These are phyloP conservation scores for Scolopax rusticola DNA, from an alignment of 2,797 vertebrate genomes.

Conservation along the genomic window DNA sequence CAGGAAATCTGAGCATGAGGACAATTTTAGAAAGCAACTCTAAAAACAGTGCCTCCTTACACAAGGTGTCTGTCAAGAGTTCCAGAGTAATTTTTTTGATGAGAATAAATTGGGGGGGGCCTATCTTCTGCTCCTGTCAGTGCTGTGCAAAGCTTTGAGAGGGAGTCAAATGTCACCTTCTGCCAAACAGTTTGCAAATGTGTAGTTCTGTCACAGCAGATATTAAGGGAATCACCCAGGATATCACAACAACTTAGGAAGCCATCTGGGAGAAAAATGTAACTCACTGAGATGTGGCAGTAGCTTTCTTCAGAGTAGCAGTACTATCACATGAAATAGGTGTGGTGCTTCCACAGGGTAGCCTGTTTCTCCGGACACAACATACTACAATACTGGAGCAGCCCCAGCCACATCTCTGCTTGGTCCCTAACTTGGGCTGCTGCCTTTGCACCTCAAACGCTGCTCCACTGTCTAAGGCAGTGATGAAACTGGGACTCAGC, in stretches of 20 bases:
- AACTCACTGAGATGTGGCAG: background rate
- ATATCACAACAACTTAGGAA: background rate
- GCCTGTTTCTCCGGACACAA: background rate
- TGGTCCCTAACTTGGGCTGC: background rate
- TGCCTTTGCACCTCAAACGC: background rate
- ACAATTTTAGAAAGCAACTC: constrained; percentile 17
- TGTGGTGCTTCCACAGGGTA: background rate
- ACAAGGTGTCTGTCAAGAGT: background rate
- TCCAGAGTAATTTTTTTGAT: background rate
- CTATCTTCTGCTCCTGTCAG: constrained; percentile 3
- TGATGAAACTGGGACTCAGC: background rate
- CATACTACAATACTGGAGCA: rapidly evolving
- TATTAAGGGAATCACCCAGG: constrained; percentile 33
- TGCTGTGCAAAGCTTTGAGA: background rate
- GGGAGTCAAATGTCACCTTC: constrained; percentile 24
- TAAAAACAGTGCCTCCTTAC: constrained; percentile 6
- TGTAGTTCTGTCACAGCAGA: background rate
- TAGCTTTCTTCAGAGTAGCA: background rate
- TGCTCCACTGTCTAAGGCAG: background rate
- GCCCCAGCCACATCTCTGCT: background rate
- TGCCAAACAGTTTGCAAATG: constrained; percentile 24
- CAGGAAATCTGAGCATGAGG: background rate
- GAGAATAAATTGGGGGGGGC: background rate
- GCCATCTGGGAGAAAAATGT: background rate
- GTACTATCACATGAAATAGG: background rate